phyloP scores from a whole-genome alignment of 92 coral and sea anemone genomes.

The Anthopleura xanthogrammica region DNA sequence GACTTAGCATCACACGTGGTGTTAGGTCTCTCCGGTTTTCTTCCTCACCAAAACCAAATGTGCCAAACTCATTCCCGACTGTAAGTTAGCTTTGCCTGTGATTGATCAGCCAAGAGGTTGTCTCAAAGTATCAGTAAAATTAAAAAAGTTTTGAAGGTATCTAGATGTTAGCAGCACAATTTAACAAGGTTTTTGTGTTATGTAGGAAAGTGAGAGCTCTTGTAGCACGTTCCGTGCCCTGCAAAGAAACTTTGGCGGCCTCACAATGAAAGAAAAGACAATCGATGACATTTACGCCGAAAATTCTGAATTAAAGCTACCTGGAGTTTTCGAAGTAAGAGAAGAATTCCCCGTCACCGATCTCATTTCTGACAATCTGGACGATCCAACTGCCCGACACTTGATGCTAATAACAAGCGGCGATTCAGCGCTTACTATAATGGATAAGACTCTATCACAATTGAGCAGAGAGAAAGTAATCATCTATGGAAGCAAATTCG shows the following conservation, averaged over 20 bases:
- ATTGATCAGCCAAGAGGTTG: too few relatives aligned
- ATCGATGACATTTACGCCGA: slow-evolving; percentile 58
- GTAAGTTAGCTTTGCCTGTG: too few relatives aligned
- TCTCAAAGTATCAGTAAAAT: too few relatives aligned
- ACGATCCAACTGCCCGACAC: slow-evolving; percentile 25
- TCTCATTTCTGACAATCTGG: slow-evolving; percentile 37
- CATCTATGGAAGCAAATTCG: slow-evolving; percentile 52
- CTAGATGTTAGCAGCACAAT: too few relatives aligned
- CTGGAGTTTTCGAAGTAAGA: too few relatives aligned
- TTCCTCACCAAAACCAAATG: too few relatives aligned
- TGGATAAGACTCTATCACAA: slow-evolving; percentile 26
- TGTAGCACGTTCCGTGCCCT: slow-evolving; percentile 44
- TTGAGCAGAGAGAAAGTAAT: slow-evolving; percentile 36
- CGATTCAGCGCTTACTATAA: slow-evolving; percentile 45
- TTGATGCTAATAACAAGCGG: slow-evolving; percentile 61
- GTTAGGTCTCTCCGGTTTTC: neutral
- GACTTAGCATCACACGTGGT: too few relatives aligned
- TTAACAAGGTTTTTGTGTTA: neutral
- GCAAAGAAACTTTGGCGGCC: slow-evolving; percentile 97
- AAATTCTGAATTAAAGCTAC: too few relatives aligned
- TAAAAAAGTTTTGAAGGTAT: too few relatives aligned
- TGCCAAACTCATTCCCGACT: too few relatives aligned
- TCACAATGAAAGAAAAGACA: slow-evolving; percentile 52
- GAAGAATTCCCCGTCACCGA: slow-evolving; percentile 47
- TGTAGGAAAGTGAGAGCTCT: neutral